Evolutionary conservation across 2,888 invertebrate genomes (phyloP), one percentile per base, ranked within the genome.

Genomic region (Mesopsocus fuscifrons): DNA sequence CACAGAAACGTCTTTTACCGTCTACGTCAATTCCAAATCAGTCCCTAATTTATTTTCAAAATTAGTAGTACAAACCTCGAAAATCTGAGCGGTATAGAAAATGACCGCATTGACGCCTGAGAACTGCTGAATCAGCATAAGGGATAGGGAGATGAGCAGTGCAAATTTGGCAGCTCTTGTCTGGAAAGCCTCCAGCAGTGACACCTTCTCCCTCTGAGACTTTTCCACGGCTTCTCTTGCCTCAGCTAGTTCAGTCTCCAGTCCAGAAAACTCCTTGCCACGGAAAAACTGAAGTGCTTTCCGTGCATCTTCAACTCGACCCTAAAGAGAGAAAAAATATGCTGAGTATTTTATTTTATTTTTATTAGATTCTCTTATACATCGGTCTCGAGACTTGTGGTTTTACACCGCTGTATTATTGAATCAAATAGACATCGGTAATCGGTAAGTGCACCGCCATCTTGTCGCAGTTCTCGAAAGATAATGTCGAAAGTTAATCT

Each of bases 111-210:
- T 87, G 41, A 85, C 74, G 30, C 85, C 85, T 46, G 78, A 75
- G 44, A 88, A 64, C 58, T 91, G 91, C 57, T 92, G 92, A 63
- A 89, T 83, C 52, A 87, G 64, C 88, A 91, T 89, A 4, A 91
- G 66, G 2, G 77, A 74, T 54, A 79, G 74, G 49, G 75, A 75
- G 45, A 85, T 79, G 11, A 74, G 45, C 2, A 82, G 60, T 0
- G 77, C 81, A 55, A 72, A 77, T 18, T 71, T 58, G 0, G 78
- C 72, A 0, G 72, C 70, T 48, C 63, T 72, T 41, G 74, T 71
- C 2, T 64, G 65, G 9, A 38, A 38, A 15, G 20, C 20, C 20
- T 38, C 20, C 5, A 38, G 6, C 8, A 38, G 20, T 5, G 38
- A 18, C 11, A 20, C 13, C 20, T 38, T 38, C 18, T 38, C 17